These are phyloP conservation scores for Pelvicachromis taeniatus DNA, from an alignment of 2,113 vertebrate genomes.

Conservation along the genomic window DNA sequence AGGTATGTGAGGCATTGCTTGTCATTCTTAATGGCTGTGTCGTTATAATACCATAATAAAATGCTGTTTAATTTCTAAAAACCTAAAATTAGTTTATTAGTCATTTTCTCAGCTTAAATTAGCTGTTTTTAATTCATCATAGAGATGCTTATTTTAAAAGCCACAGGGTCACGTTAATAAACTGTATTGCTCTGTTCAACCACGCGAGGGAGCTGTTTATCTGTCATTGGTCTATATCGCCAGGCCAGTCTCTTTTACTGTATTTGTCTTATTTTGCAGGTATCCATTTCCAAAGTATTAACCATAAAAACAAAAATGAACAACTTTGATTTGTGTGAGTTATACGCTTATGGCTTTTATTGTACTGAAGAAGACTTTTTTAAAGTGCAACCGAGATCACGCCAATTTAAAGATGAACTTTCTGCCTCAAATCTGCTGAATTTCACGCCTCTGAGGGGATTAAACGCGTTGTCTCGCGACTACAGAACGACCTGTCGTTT, in stretches of 20 bases:
- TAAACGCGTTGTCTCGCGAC: background rate
- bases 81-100: background rate
- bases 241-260: background rate
- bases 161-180: background rate
- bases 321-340: background rate
- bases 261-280: background rate
- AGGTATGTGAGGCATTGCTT: background rate
- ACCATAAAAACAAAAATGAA: background rate
- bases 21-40: background rate
- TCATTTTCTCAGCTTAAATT: background rate
- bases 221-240: background rate
- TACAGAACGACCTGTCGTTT: background rate
- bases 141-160: background rate
- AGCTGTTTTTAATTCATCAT: background rate
- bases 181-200: background rate
- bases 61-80: background rate
- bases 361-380: background rate
- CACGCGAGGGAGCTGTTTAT: slow-evolving; percentile 17
- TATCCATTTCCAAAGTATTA: background rate
- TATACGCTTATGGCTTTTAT: background rate
- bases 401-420: background rate
- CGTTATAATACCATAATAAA: background rate
- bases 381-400: background rate
- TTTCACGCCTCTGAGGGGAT: background rate
- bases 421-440: background rate